A percentile compares a stretch with the other conserved stretches of the same genome.
Conservation (phyloP, 2,888 invertebrate species). For the Hyles lineata region DNA sequence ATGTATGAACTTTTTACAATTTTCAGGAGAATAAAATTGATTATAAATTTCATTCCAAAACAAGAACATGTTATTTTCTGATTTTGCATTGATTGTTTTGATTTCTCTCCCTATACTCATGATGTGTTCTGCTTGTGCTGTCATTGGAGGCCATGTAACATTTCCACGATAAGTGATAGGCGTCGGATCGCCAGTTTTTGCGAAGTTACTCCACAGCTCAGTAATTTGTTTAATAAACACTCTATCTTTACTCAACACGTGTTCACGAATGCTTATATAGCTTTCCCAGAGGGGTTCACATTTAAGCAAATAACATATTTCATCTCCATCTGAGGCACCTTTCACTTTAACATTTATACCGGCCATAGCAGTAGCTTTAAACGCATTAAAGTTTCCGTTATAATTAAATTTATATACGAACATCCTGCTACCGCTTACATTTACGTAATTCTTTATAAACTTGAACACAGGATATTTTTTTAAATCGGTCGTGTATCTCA, state of each 20-base stretch:
- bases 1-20: conserved; percentile 46
- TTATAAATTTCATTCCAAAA: conserved; percentile 73
- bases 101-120: conserved; percentile 58
- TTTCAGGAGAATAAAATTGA: conserved; percentile 56
- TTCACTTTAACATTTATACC: conserved; percentile 56
- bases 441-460: conserved; percentile 63
- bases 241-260: conserved; percentile 59
- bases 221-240: conserved; percentile 68
- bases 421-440: conserved; percentile 50
- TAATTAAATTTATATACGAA: conserved; percentile 81
- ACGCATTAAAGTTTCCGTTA: conserved; percentile 68
- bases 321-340: conserved; percentile 80
- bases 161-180: conserved; percentile 48
- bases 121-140: conserved; percentile 54
- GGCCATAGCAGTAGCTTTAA: conserved; percentile 63
- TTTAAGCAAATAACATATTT: conserved; percentile 77
- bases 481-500: conserved; percentile 75
- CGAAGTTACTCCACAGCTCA: conserved; percentile 80
- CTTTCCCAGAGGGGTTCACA: conserved; percentile 72
- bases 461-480: conserved; percentile 74
- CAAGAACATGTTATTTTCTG: conserved; percentile 59
- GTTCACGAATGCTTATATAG: conserved; percentile 60
- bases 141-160: conserved; percentile 64
- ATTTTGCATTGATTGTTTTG: conserved; percentile 51
- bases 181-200: conserved; percentile 72